Evolutionary conservation across 2,888 invertebrate species (phyloP), one percentile per base, ranked within the genome.

Genomic region (Furcula furcula): DNA sequence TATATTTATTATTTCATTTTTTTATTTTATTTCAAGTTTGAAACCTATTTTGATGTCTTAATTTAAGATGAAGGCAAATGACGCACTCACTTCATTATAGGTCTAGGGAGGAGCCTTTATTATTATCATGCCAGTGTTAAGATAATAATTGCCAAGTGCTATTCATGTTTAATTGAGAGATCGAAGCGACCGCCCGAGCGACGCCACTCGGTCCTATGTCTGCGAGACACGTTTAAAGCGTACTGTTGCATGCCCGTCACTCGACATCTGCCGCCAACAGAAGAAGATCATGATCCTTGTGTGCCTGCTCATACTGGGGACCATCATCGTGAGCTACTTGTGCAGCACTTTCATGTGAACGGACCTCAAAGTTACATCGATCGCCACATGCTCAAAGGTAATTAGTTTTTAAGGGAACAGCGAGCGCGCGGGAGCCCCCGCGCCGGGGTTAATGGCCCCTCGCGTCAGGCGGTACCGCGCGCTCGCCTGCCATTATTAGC

Each of bases 251-350:
- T 87, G 86, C 64, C 61, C 54, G 53, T 48, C 56, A 52, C 55
- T 47, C 55, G 57, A 36, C 57, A 48, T 41, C 53, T 50, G 75
- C 67, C 79, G 92, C 50, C 70, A 31, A 92, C 93, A 94, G 94
- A 95, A 95, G 95, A 94, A 95, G 93, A 95, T 95, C 90, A 94
- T 95, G 93, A 95, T 96, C 92, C 92, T 95, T 90, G 93, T 95
- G 91, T 96, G 96, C 92, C 92, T 96, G 90, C 92, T 94, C 85
- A 92, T 96, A 88, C 91, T 94, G 90, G 93, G 93, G 83, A 90
- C 94, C 89, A 93, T 95, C 79, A 90, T 95, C 83, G 93, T 94
- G 73, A 90, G 93, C 80, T 92, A 92, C 87, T 90, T 93, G 76
- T 90, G 90, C 80, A 90, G 90, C 78, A 84, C 82, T 85, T 84